phyloP scores from a whole-genome alignment of 1,140 invertebrate genomes.

The Lucilia sericata region DNA sequence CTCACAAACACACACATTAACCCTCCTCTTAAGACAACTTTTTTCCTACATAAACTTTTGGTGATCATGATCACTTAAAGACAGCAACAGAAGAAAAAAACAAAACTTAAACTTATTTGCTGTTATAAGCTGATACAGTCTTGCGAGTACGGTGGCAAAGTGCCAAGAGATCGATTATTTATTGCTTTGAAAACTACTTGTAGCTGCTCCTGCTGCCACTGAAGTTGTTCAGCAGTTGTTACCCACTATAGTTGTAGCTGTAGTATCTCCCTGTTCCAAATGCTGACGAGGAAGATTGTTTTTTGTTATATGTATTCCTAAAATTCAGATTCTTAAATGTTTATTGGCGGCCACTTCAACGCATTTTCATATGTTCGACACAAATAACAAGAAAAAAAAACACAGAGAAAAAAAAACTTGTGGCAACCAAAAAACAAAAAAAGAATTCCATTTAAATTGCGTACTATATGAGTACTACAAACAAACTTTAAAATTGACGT shows the following conservation, averaged over 20 bases:
- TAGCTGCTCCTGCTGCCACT: not conserved
- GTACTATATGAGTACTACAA: conserved; percentile 48
- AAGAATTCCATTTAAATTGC: conserved; percentile 66
- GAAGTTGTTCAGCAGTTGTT: too few species aligned
- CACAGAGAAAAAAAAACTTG: conserved; percentile 47
- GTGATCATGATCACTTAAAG: conserved; percentile 30
- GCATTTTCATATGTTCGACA: not conserved
- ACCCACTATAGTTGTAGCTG: not conserved
- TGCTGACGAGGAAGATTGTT: conserved; percentile 26
- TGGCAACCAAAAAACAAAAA: conserved; percentile 48
- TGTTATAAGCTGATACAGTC: conserved; percentile 27
- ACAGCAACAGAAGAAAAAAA: not conserved
- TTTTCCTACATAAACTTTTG: conserved; percentile 8
- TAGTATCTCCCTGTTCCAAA: not conserved
- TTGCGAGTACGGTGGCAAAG: conserved; percentile 30
- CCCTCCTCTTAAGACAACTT: not conserved
- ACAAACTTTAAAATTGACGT: conserved; percentile 26
- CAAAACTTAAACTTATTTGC: conserved; percentile 38
- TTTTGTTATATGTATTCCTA: not conserved
- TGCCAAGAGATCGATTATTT: conserved; percentile 43
- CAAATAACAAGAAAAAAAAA: not conserved
- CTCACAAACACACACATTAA: not conserved
- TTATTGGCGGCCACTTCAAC: conserved; percentile 7
- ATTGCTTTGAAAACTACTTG: conserved; percentile 41
- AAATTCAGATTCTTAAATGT: not conserved